A percentile compares a stretch with the other conserved stretches of the same genome.
These are phyloP conservation scores for Catostylus mosaicus DNA, from an alignment of 30 jellyfish, hydroid and myxozoan genomes.

Conservation along the genomic window DNA sequence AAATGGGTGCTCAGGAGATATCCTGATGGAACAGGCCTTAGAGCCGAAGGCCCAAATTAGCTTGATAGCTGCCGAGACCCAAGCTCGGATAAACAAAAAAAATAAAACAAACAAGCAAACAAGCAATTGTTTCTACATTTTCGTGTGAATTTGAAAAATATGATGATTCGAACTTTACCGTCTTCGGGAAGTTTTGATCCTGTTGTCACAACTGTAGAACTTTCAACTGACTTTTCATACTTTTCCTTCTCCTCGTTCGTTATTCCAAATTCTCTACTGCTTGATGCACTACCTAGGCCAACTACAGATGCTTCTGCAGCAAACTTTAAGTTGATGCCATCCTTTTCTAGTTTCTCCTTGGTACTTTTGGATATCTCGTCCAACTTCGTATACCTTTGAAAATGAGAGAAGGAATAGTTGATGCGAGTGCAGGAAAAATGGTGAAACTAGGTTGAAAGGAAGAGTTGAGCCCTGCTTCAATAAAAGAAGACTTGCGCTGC, in stretches of 20 bases:
- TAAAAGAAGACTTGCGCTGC: no score
- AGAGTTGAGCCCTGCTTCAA: no score
- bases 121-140: background rate
- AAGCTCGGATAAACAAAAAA: background rate
- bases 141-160: no score
- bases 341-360: constrained; percentile 30
- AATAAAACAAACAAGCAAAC: no score
- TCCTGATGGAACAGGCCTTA: background rate
- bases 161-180: constrained; percentile 13
- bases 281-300: constrained; percentile 2
- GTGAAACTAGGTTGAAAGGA: no score
- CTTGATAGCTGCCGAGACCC: background rate
- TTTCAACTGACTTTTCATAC: constrained; percentile 28
- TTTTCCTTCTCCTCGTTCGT: constrained; percentile 8
- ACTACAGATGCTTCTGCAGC: constrained; percentile 28
- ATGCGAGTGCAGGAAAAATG: no score
- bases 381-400: constrained; percentile 35
- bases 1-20: background rate
- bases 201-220: constrained; percentile 5
- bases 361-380: constrained; percentile 34
- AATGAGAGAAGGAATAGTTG: no score
- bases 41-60: background rate
- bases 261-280: background rate
- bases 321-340: constrained; percentile 37
- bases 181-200: constrained; percentile 44